phyloP scores from a whole-genome alignment of 1,140 invertebrate species.

The Octopus sinensis region DNA sequence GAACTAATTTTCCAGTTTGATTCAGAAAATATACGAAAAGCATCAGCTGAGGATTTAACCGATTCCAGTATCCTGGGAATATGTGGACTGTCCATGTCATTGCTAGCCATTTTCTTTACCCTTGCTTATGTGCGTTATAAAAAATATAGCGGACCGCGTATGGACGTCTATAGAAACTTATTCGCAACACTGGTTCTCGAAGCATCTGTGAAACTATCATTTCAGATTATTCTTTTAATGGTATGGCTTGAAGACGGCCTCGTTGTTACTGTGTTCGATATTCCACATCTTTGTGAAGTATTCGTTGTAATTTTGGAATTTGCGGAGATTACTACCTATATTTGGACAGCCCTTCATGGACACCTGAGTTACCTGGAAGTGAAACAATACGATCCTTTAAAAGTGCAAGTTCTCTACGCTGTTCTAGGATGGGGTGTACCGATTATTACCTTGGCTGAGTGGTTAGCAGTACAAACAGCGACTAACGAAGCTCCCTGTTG shows the following conservation, averaged over 20 bases:
- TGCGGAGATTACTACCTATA: neutral
- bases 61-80: conserved; percentile 2
- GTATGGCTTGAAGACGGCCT: neutral
- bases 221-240: conserved; percentile 9
- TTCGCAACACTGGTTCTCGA: neutral
- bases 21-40: neutral
- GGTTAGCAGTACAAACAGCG: neutral
- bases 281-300: neutral
- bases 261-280: neutral
- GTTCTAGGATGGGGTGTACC: neutral
- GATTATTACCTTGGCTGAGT: neutral
- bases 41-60: neutral
- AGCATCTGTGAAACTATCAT: neutral
- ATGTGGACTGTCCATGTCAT: neutral
- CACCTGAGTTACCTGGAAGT: neutral
- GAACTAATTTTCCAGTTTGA: neutral
- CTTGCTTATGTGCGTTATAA: neutral
- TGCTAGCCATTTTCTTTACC: neutral
- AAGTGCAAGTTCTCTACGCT: neutral
- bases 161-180: neutral
- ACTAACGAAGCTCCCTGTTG: neutral
- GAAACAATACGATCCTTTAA: neutral
- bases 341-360: neutral
- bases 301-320: neutral
- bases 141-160: neutral